A percentile compares a stretch with the other conserved stretches of the same genome.
Conservation (phyloP, 2,113 vertebrate genomes). For the Microcebus griseorufus region DNA sequence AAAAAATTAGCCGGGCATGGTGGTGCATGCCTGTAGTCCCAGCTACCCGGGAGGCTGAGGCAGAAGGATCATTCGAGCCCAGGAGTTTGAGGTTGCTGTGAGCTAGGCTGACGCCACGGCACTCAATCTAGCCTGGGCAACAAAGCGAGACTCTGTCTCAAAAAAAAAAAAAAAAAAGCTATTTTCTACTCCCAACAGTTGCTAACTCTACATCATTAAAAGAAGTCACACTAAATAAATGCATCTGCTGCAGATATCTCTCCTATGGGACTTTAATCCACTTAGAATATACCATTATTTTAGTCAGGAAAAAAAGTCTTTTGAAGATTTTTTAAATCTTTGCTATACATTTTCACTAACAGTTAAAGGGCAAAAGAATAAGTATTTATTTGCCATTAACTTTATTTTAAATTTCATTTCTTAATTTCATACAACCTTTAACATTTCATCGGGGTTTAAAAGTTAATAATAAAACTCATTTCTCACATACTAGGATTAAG, state of each 20-base stretch:
- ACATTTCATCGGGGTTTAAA: neutral
- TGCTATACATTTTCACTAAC: neutral
- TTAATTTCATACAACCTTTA: slow-evolving; percentile 37
- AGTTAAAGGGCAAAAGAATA: slow-evolving; percentile 23
- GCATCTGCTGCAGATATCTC: neutral
- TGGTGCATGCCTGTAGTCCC: too few relatives aligned
- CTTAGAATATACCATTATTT: slow-evolving; percentile 37
- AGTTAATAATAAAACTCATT: slow-evolving; percentile 23
- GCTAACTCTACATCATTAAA: neutral
- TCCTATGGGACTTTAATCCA: slow-evolving; percentile 3
- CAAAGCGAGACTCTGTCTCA: too few relatives aligned
- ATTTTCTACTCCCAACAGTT: neutral
- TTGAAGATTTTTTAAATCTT: neutral
- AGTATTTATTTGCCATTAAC: slow-evolving; percentile 30
- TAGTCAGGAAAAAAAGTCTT: neutral
- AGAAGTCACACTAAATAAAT: slow-evolving; percentile 24
- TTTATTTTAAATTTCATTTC: slow-evolving; percentile 45
- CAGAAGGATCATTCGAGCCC: too few relatives aligned
- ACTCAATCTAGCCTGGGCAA: too few relatives aligned
- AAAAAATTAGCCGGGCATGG: too few relatives aligned
- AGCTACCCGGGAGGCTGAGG: too few relatives aligned
- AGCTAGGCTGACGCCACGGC: too few relatives aligned
- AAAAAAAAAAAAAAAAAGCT: too few relatives aligned
- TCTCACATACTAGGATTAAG: neutral
- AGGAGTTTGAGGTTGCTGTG: too few relatives aligned